These are phyloP conservation scores for Ichneumoninae sp. DNA, from an alignment of 2,888 invertebrate species.

Conservation along the genomic window DNA sequence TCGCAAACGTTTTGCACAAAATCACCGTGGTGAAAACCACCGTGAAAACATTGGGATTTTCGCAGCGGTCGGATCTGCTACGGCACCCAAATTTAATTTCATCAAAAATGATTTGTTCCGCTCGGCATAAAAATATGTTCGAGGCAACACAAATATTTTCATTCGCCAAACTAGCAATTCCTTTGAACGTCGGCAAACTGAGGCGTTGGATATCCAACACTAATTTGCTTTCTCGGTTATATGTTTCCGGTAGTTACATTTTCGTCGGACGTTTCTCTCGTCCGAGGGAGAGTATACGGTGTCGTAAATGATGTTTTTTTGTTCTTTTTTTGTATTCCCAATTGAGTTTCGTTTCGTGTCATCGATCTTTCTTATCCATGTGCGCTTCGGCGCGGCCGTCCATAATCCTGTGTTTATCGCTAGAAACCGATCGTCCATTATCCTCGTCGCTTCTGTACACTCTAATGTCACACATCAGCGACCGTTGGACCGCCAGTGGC, in stretches of 20 bases:
- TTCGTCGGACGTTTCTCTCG: background rate
- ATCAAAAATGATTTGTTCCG: no score
- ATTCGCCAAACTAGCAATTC: no score
- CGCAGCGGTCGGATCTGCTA: no score
- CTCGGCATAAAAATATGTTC: no score
- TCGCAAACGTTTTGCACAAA: no score
- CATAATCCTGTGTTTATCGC: conserved; percentile 70
- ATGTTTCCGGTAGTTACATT: background rate
- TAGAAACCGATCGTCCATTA: conserved; percentile 75
- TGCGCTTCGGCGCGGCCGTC: conserved; percentile 30
- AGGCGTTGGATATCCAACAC: no score
- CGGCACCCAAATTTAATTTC: no score
- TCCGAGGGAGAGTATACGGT: background rate
- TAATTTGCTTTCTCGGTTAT: no score
- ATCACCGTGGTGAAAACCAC: no score
- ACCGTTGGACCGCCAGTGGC: conserved; percentile 25
- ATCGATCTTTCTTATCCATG: conserved; percentile 56
- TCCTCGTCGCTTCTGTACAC: conserved; percentile 70
- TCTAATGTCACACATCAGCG: conserved; percentile 34
- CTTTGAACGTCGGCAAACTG: no score
- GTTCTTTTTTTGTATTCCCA: background rate
- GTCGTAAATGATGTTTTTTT: background rate
- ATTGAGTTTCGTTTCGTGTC: conserved; percentile 41
- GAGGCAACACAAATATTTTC: no score
- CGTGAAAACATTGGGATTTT: no score